Percentiles rank a stretch among this genome's conserved stretches.
These are phyloP conservation scores for Synergus japonicus DNA, from an alignment of 2,888 invertebrate species.

Conservation along the genomic window DNA sequence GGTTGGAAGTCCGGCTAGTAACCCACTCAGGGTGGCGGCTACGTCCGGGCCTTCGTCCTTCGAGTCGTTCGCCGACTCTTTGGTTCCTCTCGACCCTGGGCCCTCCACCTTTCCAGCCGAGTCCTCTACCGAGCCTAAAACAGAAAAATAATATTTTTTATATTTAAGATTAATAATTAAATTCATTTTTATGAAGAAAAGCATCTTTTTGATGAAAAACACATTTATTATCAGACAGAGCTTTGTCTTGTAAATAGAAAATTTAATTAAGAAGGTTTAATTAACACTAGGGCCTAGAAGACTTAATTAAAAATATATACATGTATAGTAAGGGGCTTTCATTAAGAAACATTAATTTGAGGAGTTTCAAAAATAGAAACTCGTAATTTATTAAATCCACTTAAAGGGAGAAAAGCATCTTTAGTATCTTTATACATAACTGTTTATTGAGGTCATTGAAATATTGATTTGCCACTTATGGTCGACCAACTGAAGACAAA, in stretches of 20 bases:
- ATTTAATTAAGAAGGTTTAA: not conserved
- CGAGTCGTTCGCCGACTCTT: constrained; percentile 75
- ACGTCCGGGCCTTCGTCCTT: constrained; percentile 70
- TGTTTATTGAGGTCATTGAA: constrained; percentile 37
- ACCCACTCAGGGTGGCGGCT: constrained; percentile 72
- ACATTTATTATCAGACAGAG: not conserved
- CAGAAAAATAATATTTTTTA: not conserved
- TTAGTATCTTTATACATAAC: constrained; percentile 8
- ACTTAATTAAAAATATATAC: not conserved
- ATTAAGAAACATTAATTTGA: not conserved
- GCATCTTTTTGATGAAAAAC: not conserved
- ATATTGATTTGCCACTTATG: constrained; percentile 32
- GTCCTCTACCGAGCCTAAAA: constrained; percentile 72
- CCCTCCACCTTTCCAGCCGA: constrained; percentile 77
- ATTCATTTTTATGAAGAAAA: not conserved
- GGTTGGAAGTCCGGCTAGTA: constrained; percentile 75
- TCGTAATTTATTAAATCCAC: not conserved
- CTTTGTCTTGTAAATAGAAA: not conserved
- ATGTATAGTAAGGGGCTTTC: not conserved
- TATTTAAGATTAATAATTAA: not conserved
- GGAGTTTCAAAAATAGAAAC: not conserved
- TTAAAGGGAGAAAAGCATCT: constrained; percentile 1
- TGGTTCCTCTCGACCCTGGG: constrained; percentile 73
- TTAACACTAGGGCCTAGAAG: not conserved
- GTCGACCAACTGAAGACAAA: not conserved